A percentile compares a stretch with the other conserved stretches of the same genome.
phyloP scores from a whole-genome alignment of 2,113 vertebrate species.

The Excalfactoria chinensis region DNA sequence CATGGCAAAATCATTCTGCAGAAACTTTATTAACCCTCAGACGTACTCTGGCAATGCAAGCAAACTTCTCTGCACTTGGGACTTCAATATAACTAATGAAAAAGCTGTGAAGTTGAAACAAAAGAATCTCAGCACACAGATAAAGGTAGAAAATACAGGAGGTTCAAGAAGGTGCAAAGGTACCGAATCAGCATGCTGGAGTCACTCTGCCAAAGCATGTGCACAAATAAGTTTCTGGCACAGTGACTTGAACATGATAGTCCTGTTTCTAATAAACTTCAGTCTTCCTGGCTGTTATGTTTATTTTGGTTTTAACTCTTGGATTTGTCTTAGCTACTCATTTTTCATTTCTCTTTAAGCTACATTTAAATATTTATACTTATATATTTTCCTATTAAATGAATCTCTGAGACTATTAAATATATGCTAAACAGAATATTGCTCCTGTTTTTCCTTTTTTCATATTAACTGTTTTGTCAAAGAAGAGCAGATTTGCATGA shows the following conservation, averaged over 20 bases:
- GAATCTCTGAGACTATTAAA: background rate
- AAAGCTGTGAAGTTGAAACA: constrained; percentile 87
- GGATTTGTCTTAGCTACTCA: background rate
- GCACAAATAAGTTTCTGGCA: background rate
- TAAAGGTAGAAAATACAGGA: constrained; percentile 83
- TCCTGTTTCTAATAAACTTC: background rate
- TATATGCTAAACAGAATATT: background rate
- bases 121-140: constrained; percentile 88
- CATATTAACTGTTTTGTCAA: background rate
- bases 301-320: background rate
- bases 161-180: background rate
- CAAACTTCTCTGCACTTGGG: constrained; percentile 92
- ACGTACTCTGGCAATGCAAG: constrained; percentile 76
- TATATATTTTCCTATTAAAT: background rate
- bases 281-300: background rate
- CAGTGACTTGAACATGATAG: background rate
- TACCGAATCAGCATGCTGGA: fast-evolving
- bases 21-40: constrained; percentile 82
- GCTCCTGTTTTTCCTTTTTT: background rate
- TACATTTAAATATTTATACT: background rate
- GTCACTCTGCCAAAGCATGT: background rate
- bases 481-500: background rate
- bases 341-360: constrained; percentile 1
- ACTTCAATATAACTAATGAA: constrained; percentile 89
- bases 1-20: constrained; percentile 87